A percentile compares a stretch with the other conserved stretches of the same genome.
Conservation (phyloP, 2,113 vertebrate species). For the Syrrhaptes paradoxus region DNA sequence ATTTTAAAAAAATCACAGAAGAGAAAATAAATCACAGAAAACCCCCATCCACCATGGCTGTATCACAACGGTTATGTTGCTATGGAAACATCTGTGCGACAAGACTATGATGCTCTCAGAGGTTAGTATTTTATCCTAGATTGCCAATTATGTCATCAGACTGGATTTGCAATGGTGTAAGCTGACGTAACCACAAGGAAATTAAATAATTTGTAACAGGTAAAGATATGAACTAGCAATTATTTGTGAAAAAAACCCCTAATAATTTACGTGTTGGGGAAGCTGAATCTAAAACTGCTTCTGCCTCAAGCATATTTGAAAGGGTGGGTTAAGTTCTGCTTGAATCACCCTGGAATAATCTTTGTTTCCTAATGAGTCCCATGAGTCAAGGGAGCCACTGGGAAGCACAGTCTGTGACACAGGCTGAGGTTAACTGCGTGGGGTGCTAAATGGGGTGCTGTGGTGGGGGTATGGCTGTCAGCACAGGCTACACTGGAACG, state of each 20-base stretch:
- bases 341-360: background rate
- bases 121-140: conserved; percentile 7
- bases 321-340: background rate
- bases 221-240: background rate
- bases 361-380: background rate
- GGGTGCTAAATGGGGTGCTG: background rate
- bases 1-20: background rate
- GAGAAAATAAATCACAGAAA: background rate
- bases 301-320: background rate
- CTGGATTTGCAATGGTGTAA: background rate
- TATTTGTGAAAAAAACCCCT: background rate
- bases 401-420: background rate
- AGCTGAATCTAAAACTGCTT: background rate
- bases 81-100: conserved; percentile 51
- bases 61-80: background rate
- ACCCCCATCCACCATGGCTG: background rate
- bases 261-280: background rate
- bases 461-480: accelerated
- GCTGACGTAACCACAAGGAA: background rate
- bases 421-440: background rate
- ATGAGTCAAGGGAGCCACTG: background rate
- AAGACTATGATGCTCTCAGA: background rate
- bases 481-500: background rate
- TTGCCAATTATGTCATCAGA: conserved; percentile 29
- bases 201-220: background rate